Evolutionary conservation across 2,888 invertebrate species (phyloP).

Genomic region (Nasonovia ribisnigri): DNA sequence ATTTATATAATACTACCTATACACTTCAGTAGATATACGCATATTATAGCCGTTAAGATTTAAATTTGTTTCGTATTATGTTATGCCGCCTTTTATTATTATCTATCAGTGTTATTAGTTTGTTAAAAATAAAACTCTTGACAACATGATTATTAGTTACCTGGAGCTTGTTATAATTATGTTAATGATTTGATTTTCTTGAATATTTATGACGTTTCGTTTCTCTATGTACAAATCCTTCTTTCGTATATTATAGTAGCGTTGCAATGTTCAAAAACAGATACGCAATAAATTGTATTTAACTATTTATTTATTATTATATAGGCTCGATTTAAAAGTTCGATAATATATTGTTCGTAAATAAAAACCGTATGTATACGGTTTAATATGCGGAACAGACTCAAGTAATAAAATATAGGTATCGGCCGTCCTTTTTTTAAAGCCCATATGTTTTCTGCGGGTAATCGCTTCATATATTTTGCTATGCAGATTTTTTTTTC

Average conservation of each 20-base stretch:
- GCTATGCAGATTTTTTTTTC: background rate
- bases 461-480: background rate
- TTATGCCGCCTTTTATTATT: background rate
- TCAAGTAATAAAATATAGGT: conserved; percentile 7
- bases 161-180: conserved; percentile 3
- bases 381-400: background rate
- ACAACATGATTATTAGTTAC: conserved; percentile 49
- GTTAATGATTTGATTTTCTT: conserved; percentile 34
- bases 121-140: conserved; percentile 31
- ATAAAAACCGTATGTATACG: conserved; percentile 16
- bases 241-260: background rate
- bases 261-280: conserved; percentile 8
- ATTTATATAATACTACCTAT: background rate
- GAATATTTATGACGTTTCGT: conserved; percentile 34
- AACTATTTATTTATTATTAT: conserved; percentile 31
- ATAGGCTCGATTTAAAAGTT: conserved; percentile 5
- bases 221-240: background rate
- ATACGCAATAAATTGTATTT: conserved; percentile 7
- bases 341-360: conserved; percentile 26
- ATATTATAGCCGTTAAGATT: background rate
- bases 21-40: background rate
- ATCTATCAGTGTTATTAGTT: conserved; percentile 31
- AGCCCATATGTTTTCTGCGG: background rate
- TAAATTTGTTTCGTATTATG: conserved; percentile 20
- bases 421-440: background rate